Evolutionary conservation across 2,888 invertebrate species (phyloP).

Genomic region (Pristionchus japonicus): DNA sequence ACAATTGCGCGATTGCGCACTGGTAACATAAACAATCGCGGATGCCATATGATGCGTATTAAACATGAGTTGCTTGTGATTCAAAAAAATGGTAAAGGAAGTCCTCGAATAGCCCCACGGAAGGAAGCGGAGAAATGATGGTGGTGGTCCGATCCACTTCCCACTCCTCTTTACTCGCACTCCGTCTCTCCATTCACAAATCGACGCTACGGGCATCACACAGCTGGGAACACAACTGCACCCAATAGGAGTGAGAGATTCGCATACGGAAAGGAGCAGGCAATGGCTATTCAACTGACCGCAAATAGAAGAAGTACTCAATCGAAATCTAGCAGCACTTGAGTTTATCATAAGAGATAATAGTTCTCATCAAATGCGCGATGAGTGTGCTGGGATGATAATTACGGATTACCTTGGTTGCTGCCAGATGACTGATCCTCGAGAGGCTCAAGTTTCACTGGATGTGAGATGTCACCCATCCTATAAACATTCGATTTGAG

Average conservation of each 20-base stretch:
- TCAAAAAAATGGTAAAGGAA: background rate
- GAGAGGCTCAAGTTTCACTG: conserved; percentile 3
- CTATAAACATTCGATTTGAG: conserved; percentile 11
- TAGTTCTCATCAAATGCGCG: background rate
- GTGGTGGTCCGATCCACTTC: background rate
- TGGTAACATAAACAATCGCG: background rate
- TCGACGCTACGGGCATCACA: conserved; percentile 28
- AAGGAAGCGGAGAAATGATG: conserved; percentile 14
- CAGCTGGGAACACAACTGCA: conserved; percentile 39
- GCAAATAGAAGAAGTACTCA: background rate
- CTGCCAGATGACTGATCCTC: conserved; percentile 18
- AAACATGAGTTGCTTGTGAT: no score
- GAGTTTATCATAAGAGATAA: background rate
- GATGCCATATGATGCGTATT: background rate
- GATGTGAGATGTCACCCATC: background rate
- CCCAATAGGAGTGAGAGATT: background rate
- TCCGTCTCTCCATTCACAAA: conserved; percentile 21
- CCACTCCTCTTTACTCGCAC: conserved; percentile 33
- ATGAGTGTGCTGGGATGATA: background rate
- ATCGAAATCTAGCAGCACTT: background rate
- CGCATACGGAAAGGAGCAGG: conserved; percentile 18
- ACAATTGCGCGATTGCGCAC: conserved; percentile 8
- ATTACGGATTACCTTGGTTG: background rate
- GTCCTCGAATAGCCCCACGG: background rate
- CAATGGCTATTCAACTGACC: conserved; percentile 14